These are phyloP conservation scores for Xenopus tropicalis DNA, from an alignment of 2,113 vertebrate species.

Conservation along the genomic window UCB_Xtro_10.0 CM004447.2:64304501-64305000, in stretches of 20 bases:
- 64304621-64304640: neutral
- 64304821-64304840: too few species aligned
- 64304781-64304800: too few species aligned
- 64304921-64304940: too few species aligned
- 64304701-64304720: too few species aligned
- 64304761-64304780: neutral
- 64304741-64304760: neutral
- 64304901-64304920: too few species aligned
- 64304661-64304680: constrained; percentile 12
- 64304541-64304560: neutral
- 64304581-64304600: constrained; percentile 3
- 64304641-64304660: constrained; percentile 5
- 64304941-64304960: too few species aligned
- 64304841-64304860: too few species aligned
- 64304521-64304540: neutral
- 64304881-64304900: too few species aligned
- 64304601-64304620: constrained; percentile 24
- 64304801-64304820: too few species aligned
- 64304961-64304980: too few species aligned
- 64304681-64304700: neutral
- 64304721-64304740: neutral
- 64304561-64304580: constrained; percentile 7
- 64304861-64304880: too few species aligned
- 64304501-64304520: neutral
- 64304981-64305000: too few species aligned